A percentile compares a stretch with the other conserved stretches of the same genome.
Evolutionary conservation across 2,113 vertebrate species (phyloP).

Genomic region (Cyanistes caeruleus): DNA sequence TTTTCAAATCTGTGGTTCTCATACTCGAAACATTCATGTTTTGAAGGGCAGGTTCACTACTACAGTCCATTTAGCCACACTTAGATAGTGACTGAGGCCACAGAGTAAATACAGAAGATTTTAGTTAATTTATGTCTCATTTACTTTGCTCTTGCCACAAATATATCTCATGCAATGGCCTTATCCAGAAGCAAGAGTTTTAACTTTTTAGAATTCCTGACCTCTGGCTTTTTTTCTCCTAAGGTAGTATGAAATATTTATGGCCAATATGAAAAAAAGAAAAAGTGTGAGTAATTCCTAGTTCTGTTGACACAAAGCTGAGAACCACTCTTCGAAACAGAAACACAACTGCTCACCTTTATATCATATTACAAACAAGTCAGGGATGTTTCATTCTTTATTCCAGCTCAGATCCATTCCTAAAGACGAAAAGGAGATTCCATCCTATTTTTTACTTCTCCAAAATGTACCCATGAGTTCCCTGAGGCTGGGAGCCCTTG

Average conservation of each 20-base stretch:
- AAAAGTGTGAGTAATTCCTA: background rate
- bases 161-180: background rate
- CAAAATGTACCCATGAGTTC: background rate
- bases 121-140: background rate
- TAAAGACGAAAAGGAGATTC: background rate
- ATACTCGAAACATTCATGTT: fast-evolving
- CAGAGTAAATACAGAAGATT: background rate
- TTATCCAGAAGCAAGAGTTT: background rate
- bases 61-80: background rate
- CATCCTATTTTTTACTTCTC: background rate
- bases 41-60: background rate
- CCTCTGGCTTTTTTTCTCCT: fast-evolving
- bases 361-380: background rate
- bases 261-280: background rate
- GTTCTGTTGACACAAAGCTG: background rate
- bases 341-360: background rate
- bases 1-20: background rate
- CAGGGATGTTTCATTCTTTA: background rate
- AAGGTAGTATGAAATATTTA: background rate
- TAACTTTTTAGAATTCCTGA: background rate
- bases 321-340: background rate
- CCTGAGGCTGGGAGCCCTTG: background rate
- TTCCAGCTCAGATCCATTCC: background rate
- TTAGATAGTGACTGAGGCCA: background rate
- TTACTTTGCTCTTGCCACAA: background rate